Conservation (phyloP, 2,888 invertebrate genomes). For the Petrolisthes manimaculis region DNA sequence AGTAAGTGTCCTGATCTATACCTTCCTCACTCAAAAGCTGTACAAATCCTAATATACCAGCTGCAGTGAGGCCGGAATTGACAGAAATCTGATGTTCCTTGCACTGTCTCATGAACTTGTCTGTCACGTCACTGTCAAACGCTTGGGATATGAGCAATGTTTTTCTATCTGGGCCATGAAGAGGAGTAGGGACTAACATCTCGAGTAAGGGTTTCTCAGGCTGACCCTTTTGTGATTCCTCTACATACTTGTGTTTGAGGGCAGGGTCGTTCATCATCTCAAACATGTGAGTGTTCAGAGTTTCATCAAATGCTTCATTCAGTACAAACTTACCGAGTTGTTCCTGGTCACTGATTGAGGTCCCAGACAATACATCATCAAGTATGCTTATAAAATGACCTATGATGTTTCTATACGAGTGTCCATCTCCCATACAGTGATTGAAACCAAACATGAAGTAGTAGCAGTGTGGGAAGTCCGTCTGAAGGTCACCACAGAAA, state of each 20-base stretch:
- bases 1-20: conserved; percentile 9
- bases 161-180: not conserved
- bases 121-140: not conserved
- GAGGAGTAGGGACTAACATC: not conserved
- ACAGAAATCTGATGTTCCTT: not conserved
- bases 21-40: conserved; percentile 11
- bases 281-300: not conserved
- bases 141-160: not conserved
- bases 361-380: not conserved
- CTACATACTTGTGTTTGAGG: not conserved
- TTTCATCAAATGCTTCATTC: not conserved
- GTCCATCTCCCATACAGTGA: conserved; percentile 20
- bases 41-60: not conserved
- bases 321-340: not conserved
- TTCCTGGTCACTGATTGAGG: not conserved
- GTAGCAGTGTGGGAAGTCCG: conserved; percentile 23
- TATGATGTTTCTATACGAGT: not conserved
- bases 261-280: not conserved
- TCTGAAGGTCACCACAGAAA: conserved; percentile 5
- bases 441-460: conserved; percentile 5
- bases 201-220: not conserved
- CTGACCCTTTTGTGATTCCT: not conserved
- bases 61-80: conserved; percentile 1
- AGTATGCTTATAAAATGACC: not conserved
- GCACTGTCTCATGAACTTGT: not conserved